These are phyloP conservation scores for Typhlichthys eigenmanni DNA, from an alignment of 2,797 vertebrate genomes.

Conservation along the genomic window DNA sequence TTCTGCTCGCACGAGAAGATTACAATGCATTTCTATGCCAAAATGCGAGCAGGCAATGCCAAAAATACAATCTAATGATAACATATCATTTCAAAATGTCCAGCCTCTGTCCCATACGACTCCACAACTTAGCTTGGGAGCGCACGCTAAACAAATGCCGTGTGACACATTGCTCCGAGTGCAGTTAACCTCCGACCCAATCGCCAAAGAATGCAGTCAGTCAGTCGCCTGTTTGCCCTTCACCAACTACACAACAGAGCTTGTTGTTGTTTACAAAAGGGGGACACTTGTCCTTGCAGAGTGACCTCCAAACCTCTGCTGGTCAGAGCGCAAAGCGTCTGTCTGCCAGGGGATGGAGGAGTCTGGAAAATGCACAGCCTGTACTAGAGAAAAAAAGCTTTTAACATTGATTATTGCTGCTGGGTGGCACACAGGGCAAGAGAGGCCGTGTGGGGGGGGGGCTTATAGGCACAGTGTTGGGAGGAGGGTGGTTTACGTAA, in stretches of 20 bases:
- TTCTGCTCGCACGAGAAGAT: slow-evolving; percentile 47
- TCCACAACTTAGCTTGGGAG: slow-evolving; percentile 51
- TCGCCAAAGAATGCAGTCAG: slow-evolving; percentile 22
- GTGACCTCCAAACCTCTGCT: slow-evolving; percentile 72
- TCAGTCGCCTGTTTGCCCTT: slow-evolving; percentile 17
- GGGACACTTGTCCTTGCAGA: slow-evolving; percentile 68
- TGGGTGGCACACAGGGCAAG: slow-evolving; percentile 38
- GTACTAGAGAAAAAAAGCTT: slow-evolving; percentile 76
- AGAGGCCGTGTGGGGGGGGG: slow-evolving; percentile 25
- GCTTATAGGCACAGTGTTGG: slow-evolving; percentile 10
- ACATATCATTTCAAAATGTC: slow-evolving; percentile 35
- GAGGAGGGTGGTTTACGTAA: slow-evolving; percentile 34
- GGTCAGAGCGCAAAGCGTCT: slow-evolving; percentile 24
- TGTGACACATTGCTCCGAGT: slow-evolving; percentile 23
- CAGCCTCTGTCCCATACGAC: slow-evolving; percentile 46
- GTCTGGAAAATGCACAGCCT: slow-evolving; percentile 66
- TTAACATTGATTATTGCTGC: slow-evolving; percentile 80
- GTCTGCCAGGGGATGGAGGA: slow-evolving; percentile 54
- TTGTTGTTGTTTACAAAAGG: slow-evolving; percentile 61
- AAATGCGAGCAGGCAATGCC: slow-evolving; percentile 51
- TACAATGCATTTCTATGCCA: slow-evolving; percentile 32
- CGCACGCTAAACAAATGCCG: slow-evolving; percentile 22
- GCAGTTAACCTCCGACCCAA: slow-evolving; percentile 54
- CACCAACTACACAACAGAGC: background rate
- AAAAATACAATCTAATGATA: slow-evolving; percentile 53